Percentiles rank a stretch among this genome's conserved stretches.
These are phyloP conservation scores for Gulo gulo DNA, from an alignment of 2,113 vertebrate genomes.

Conservation along the genomic window DNA sequence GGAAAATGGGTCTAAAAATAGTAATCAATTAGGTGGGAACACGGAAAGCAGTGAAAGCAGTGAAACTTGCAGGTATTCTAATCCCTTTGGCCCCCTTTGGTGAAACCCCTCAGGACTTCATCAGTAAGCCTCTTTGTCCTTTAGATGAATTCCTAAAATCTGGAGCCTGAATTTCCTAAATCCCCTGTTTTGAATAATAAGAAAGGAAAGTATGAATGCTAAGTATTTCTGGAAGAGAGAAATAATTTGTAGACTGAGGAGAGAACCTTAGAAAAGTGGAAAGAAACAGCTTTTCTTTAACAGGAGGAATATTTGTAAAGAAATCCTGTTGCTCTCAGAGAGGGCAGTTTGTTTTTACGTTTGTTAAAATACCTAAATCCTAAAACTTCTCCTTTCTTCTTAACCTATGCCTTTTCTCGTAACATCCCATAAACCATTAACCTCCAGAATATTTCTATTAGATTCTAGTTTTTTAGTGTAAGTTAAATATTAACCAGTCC, in stretches of 20 bases:
- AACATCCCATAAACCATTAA: neutral
- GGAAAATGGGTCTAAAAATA: constrained; percentile 91
- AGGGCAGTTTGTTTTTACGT: neutral
- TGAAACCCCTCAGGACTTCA: neutral
- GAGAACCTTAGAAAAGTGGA: neutral
- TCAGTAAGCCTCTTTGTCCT: neutral
- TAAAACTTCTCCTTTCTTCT: neutral
- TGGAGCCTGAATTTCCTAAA: neutral
- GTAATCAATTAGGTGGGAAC: constrained; percentile 88
- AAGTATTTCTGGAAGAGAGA: constrained; percentile 4
- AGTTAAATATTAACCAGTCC: neutral
- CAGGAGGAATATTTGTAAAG: neutral
- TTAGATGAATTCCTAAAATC: neutral
- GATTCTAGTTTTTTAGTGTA: neutral
- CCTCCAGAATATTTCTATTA: neutral
- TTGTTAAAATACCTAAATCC: neutral
- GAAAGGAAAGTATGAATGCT: constrained; percentile 11
- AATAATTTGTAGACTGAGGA: neutral
- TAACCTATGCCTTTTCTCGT: neutral
- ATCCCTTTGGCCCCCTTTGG: neutral
- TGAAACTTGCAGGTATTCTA: constrained; percentile 93
- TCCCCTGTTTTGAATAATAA: constrained; percentile 46
- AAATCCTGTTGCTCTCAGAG: neutral
- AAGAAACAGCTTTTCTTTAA: neutral
- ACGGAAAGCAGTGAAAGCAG: constrained; percentile 92